phyloP scores from a whole-genome alignment of 2,888 invertebrate genomes.

The Lasioglossum figueresi region DNA sequence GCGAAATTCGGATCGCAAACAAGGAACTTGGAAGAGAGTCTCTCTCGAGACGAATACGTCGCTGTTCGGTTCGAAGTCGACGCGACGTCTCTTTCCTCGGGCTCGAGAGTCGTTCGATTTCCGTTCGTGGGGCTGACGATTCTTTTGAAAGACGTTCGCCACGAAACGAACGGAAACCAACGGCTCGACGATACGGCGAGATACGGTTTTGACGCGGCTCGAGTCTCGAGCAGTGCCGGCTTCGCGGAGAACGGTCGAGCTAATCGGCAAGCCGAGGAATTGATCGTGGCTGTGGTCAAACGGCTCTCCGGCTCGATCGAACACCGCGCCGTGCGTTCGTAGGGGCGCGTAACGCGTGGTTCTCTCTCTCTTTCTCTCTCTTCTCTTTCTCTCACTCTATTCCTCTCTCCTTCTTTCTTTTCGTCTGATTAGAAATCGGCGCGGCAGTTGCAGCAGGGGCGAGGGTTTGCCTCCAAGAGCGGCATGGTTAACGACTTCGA shows the following conservation, averaged over 20 bases:
- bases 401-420: too few species aligned
- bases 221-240: neutral
- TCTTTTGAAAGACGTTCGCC: neutral
- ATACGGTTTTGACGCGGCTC: too few species aligned
- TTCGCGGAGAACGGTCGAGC: neutral
- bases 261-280: constrained; percentile 8
- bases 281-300: constrained; percentile 14
- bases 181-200: neutral
- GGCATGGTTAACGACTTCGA: constrained; percentile 67
- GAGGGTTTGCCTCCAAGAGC: constrained; percentile 56
- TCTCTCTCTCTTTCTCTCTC: neutral
- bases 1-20: neutral
- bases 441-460: constrained; percentile 44
- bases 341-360: constrained; percentile 38
- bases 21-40: neutral
- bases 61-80: neutral
- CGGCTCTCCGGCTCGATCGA: neutral
- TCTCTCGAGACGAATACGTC: neutral
- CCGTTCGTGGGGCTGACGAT: neutral
- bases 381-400: neutral
- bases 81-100: neutral
- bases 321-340: constrained; percentile 8
- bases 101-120: neutral
- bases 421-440: constrained; percentile 57
- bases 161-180: neutral